Conservation (phyloP, 2,113 vertebrate genomes). For the Triplophysa dalaica region DNA sequence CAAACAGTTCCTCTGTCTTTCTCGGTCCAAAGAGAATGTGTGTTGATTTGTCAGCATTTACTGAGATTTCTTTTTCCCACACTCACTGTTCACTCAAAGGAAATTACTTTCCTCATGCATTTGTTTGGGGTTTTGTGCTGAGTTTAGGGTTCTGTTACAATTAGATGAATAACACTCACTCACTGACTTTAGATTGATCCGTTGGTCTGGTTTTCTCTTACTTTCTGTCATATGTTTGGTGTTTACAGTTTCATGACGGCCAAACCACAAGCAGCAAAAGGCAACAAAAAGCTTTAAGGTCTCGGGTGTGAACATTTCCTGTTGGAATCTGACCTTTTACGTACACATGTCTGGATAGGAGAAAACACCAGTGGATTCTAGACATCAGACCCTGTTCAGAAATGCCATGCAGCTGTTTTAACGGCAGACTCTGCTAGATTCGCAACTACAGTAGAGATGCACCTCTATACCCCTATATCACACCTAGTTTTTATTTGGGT, state of each 20-base stretch:
- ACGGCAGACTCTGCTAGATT: too few relatives aligned
- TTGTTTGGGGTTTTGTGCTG: too few relatives aligned
- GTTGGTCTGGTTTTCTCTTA: background rate
- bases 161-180: background rate
- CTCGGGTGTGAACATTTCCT: conserved; percentile 53
- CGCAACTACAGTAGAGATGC: too few relatives aligned
- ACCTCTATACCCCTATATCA: too few relatives aligned
- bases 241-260: conserved; percentile 59
- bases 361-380: conserved; percentile 10
- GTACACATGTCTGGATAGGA: conserved; percentile 51
- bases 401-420: background rate
- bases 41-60: conserved; percentile 56
- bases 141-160: background rate
- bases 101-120: background rate
- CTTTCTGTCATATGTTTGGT: conserved; percentile 55
- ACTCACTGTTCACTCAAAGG: background rate
- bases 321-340: conserved; percentile 67
- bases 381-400: background rate
- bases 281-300: conserved; percentile 56
- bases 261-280: conserved; percentile 61
- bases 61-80: conserved; percentile 23
- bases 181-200: background rate
- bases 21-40: conserved; percentile 48
- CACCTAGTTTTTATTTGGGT: too few relatives aligned
- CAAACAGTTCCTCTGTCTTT: conserved; percentile 8